Base-by-base conservation (phyloP, 1,140 invertebrate species). In the Heliconius melpomene region DNA sequence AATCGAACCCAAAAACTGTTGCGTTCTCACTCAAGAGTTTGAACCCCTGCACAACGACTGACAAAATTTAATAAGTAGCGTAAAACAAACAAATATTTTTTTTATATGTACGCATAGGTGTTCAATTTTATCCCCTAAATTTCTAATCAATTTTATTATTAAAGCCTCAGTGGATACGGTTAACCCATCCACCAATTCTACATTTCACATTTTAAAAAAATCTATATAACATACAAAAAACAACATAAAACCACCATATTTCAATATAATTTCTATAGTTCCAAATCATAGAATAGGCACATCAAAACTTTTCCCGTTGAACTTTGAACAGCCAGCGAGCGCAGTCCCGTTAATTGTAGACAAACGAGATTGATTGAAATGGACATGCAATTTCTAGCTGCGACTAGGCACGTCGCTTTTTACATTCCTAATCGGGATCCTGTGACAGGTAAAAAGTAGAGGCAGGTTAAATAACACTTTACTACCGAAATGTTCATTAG, bases 331-430 rank as follows among this genome's bases (percentile, higher is more conserved):
- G 75, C 79, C 83, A 57, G 79, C 77, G 86, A 88, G 83, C 84
- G 83, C 60, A 85, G 86, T 82, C 74, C 75, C 83, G 83, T 90
- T 91, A 91, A 91, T 92, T 91, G 89, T 83, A 86, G 83, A 87
- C 89, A 90, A 91, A 93, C 88, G 88, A 91, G 88, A 91, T 91
- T 91, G 90, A 93, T 93, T 92, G 88, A 88, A 91, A 91, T 84
- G 86, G 89, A 89, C 88, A 88, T 82, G 78, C 77, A 82, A 77
- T 79, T 85, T 73, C 81, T 82, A 80, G 78, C 81, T 74, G 32
- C 6, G 32, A 36, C 7, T 36, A 36, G 32, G 5, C 32, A 77
- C 32, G 72, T 54, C 75, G 70, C 77, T 79, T 78, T 83, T 81
- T 81, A 78, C 72, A 70, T 16, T 77, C 72, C 79, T 83, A 78